A percentile compares a stretch with the other conserved stretches of the same genome.
These are phyloP conservation scores for Galleria mellonella DNA, from an alignment of 1,140 invertebrate species.

Conservation along the genomic window DNA sequence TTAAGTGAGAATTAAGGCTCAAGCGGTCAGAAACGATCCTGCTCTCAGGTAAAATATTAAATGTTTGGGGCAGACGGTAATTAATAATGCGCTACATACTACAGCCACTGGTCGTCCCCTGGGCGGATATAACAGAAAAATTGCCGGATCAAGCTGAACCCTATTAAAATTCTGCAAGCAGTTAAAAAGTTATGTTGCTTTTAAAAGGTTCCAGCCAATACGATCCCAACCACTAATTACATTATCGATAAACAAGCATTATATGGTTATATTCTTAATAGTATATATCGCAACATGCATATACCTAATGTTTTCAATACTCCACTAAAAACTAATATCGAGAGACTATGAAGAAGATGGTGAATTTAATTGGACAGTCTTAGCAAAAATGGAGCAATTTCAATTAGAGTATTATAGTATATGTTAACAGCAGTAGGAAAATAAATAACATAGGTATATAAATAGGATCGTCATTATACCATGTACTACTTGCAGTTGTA, in stretches of 20 bases:
- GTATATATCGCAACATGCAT: too few species aligned
- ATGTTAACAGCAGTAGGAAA: too few species aligned
- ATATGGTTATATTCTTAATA: constrained; percentile 4
- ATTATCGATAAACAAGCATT: constrained; percentile 12
- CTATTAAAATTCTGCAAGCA: constrained; percentile 36
- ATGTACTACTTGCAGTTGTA: too few species aligned
- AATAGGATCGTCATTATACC: too few species aligned
- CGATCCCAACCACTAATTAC: constrained; percentile 15
- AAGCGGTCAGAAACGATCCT: constrained; percentile 38
- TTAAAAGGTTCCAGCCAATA: constrained; percentile 23
- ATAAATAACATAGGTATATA: too few species aligned
- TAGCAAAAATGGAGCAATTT: too few species aligned
- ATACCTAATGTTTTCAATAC: too few species aligned
- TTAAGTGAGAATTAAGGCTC: constrained; percentile 50
- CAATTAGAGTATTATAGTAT: too few species aligned
- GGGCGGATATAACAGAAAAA: constrained; percentile 45
- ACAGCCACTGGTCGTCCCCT: constrained; percentile 22
- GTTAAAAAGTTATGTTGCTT: constrained; percentile 20
- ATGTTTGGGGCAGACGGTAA: constrained; percentile 45
- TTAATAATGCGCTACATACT: constrained; percentile 46
- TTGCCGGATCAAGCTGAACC: constrained; percentile 35
- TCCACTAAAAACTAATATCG: too few species aligned
- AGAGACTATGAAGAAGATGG: too few species aligned
- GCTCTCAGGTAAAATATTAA: constrained; percentile 60
- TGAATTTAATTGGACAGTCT: too few species aligned